These are phyloP conservation scores for Mesocentrotus franciscanus DNA, from an alignment of 53 echinoderm and acorn worm genomes.

Conservation along the genomic window DNA sequence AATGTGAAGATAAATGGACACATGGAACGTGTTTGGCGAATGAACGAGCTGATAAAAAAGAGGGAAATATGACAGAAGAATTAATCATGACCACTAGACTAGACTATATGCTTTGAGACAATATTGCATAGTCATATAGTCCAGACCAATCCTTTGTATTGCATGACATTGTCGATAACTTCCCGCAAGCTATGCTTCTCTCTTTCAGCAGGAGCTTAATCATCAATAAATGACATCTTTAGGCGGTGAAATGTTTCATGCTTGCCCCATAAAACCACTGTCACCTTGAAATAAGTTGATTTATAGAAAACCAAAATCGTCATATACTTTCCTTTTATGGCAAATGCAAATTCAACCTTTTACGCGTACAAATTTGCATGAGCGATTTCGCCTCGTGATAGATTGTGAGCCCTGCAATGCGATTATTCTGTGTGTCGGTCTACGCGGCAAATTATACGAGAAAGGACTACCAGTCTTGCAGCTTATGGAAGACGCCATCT, in stretches of 20 bases:
- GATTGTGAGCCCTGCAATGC: not conserved
- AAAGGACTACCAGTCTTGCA: constrained; percentile 58
- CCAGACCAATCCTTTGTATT: not conserved
- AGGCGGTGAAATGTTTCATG: not conserved
- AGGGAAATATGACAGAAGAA: not conserved
- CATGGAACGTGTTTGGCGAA: too few relatives aligned
- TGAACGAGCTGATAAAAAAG: not conserved
- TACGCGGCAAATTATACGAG: not conserved
- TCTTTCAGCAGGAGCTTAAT: not conserved
- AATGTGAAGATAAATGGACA: not conserved
- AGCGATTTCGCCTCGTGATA: constrained; percentile 45
- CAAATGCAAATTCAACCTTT: constrained; percentile 59
- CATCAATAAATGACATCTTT: not conserved
- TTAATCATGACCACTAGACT: not conserved
- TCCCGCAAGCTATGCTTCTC: not conserved
- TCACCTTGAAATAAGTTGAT: constrained; percentile 49
- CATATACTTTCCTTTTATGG: constrained; percentile 12
- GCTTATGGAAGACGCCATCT: constrained; percentile 68
- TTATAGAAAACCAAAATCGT: constrained; percentile 18
- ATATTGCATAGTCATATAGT: not conserved
- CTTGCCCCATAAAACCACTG: not conserved
- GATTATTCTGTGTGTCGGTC: not conserved
- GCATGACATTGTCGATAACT: not conserved
- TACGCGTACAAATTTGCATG: constrained; percentile 63
- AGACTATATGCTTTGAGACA: not conserved